Evolutionary conservation across 2,888 invertebrate species (phyloP), one percentile per base, ranked within the genome.

Genomic region (Macrosoma leucophasiata): DNA sequence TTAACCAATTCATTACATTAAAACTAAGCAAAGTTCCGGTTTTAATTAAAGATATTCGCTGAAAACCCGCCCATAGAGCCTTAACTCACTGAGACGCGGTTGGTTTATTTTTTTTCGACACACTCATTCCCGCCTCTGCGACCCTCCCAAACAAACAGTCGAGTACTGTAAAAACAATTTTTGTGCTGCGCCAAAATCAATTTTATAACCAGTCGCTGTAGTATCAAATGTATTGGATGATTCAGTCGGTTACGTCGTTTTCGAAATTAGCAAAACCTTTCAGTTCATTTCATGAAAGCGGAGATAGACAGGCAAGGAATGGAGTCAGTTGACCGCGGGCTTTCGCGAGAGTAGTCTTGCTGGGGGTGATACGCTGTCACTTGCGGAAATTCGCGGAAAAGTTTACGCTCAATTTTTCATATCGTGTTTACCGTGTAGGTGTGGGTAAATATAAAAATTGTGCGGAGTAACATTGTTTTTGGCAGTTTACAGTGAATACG

Each of bases 101-200:
- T 84, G 84, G 84, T 69, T 82, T 84, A 81, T 78, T 82, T 84
- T 82, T 82, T 84, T 82, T 81, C 72, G 65, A 66, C 73, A 70
- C 69, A 74, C 72, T 82, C 82, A 82, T 82, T 84, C 82, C 82
- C 84, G 84, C 84, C 84, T 82, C 75, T 74, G 75, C 59, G 81
- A 67, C 79, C 82, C 82, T 81, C 82, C 84, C 84, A 84, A 84
- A 82, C 82, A 84, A 84, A 84, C 78, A 82, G 65, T 63, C 55
- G 60, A 74, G 72, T 64, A 76, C 74, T 78, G 78, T 70, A 72
- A 81, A 81, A 84, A 82, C 81, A 82, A 63, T 55, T 62, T 67
- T 44, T 4, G 5, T 12, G 18, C 10, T 2, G 23, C 11, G 1
- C 20, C 1, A 62, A 37, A 55, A 29, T 37, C 9, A 28, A 21